Base-by-base conservation (phyloP, 2,113 vertebrate species). In the Calyptomena viridis region DNA sequence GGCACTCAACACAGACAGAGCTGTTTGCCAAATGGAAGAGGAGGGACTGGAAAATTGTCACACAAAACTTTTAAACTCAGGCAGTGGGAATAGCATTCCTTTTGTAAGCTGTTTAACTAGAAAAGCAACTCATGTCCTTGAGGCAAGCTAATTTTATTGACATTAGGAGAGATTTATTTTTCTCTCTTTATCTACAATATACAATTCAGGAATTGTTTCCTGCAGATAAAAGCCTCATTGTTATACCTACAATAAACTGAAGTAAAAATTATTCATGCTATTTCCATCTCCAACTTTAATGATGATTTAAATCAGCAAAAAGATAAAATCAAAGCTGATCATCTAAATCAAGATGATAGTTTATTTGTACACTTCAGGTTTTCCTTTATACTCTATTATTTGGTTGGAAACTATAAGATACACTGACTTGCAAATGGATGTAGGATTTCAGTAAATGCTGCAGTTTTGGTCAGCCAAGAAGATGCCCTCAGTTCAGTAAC, bases 131-230 rank as follows among this genome's bases (percentile, higher is more conserved):
- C 76, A 40, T 64, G 46, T 56, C 88, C 93, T 86, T 35, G 46
- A 94, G 85, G 76, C 80, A 90, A 92, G 58, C 66, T 92, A 60
- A 93, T 96, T 96, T 92, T 94, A 93, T 89, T 96, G 88, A 93
- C 93, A 87, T 92, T 95, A 94, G 62, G 21, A 92, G 83, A 93
- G 79, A 96, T 93, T 94, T 93, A 95, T 95, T 97, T 96, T 94
- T 95, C 89, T 91, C 67, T 93, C 89, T 94, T 91, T 91, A 95
- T 95, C 85, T 84, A 78, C 90, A 90, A 72, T 86, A 94, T 33
- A 93, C 92, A 96, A 93, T 78, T 56, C 44, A 64, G 69, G 73
- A 94, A 96, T 96, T 97, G 92, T 93, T 96, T 94, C 88, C 93
- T 92, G 90, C 83, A 94, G 92, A 96, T 91, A 93, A 94, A 96